Evolutionary conservation across 2,888 invertebrate species (phyloP).

Genomic region (Lochmaea crataegi): DNA sequence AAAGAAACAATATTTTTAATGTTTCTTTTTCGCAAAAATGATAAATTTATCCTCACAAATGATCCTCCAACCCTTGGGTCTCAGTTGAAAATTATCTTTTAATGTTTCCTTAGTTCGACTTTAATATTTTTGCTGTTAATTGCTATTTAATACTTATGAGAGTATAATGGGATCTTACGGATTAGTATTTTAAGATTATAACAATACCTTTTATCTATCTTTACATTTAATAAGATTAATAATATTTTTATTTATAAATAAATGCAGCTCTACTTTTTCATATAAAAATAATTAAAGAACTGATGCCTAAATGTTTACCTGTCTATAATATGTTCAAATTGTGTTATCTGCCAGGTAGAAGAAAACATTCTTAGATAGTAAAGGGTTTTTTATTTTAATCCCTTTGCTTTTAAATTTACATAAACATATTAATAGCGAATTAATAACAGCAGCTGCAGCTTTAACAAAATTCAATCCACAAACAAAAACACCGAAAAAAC

Average conservation of each 20-base stretch:
- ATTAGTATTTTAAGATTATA: neutral
- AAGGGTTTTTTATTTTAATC: neutral
- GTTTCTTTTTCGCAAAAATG: too few relatives aligned
- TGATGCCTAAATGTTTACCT: neutral
- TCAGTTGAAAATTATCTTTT: slow-evolving; percentile 12
- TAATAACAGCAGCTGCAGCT: slow-evolving; percentile 40
- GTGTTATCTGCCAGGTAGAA: neutral
- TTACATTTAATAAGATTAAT: neutral
- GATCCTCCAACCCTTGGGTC: slow-evolving; percentile 1
- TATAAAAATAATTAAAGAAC: neutral
- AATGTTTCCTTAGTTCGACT: slow-evolving; percentile 1
- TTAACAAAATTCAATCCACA: slow-evolving; percentile 21
- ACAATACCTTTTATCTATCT: neutral
- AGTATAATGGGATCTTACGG: slow-evolving; percentile 1
- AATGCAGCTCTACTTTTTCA: too few relatives aligned
- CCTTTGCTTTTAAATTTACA: slow-evolving; percentile 25
- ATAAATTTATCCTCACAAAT: neutral
- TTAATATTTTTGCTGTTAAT: neutral
- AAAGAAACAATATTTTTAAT: too few relatives aligned
- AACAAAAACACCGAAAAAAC: slow-evolving; percentile 52
- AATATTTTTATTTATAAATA: too few relatives aligned
- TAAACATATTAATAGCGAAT: slow-evolving; percentile 43
- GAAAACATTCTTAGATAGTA: neutral
- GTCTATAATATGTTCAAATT: too few relatives aligned
- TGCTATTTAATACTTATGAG: slow-evolving; percentile 18